Evolutionary conservation across 2,888 invertebrate species (phyloP).

Genomic region (Synergus itoensis): DNA sequence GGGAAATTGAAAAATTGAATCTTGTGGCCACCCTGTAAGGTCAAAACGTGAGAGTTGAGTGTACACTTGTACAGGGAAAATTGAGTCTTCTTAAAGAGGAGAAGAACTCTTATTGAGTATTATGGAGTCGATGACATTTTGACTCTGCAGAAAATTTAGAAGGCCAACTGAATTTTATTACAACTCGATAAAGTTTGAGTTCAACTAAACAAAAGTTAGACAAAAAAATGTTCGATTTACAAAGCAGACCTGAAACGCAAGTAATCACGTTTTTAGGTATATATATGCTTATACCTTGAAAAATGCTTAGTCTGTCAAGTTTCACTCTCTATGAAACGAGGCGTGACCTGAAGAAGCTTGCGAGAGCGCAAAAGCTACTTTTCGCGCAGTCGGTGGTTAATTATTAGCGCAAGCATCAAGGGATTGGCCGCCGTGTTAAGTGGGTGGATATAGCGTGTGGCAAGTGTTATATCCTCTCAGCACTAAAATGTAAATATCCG

Average conservation of each 20-base stretch:
- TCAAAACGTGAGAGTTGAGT: no score
- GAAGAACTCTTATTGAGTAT: not conserved
- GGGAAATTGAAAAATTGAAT: no score
- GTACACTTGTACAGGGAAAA: not conserved
- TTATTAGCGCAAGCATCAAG: slow-evolving; percentile 68
- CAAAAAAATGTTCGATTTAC: not conserved
- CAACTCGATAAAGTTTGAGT: no score
- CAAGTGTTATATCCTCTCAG: slow-evolving; percentile 37
- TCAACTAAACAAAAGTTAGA: not conserved
- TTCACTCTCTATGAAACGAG: slow-evolving; percentile 62
- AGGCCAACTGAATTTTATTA: no score
- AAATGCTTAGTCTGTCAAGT: slow-evolving; percentile 48
- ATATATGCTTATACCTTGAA: not conserved
- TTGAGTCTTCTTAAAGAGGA: not conserved
- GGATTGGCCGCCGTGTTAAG: slow-evolving; percentile 56
- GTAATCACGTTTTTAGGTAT: slow-evolving; percentile 37
- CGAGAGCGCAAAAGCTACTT: slow-evolving; percentile 50
- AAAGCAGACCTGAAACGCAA: not conserved
- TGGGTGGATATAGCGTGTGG: slow-evolving; percentile 51
- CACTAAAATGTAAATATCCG: slow-evolving; percentile 61
- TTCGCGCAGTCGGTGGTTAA: slow-evolving; percentile 65
- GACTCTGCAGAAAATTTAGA: not conserved
- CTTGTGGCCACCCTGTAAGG: no score
- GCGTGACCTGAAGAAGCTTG: slow-evolving; percentile 58
- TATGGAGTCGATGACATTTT: not conserved